Percentiles rank a stretch among this genome's conserved stretches.
Evolutionary conservation across 2,888 invertebrate species (phyloP).

Genomic region (Drosophila mayaguana): DNA sequence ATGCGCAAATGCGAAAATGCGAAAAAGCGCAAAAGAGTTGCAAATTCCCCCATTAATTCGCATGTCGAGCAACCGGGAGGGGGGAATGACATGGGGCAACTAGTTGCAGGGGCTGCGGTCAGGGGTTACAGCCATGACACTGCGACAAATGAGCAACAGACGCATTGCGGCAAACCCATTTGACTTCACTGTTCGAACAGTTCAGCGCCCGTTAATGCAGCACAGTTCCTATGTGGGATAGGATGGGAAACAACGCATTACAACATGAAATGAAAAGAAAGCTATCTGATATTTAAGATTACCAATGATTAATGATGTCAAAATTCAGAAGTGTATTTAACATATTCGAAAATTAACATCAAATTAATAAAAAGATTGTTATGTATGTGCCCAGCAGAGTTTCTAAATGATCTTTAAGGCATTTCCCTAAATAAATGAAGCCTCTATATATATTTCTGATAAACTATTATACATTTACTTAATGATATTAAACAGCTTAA

Average conservation of each 20-base stretch:
- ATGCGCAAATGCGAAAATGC: conserved; percentile 22
- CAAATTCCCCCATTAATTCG: conserved; percentile 50
- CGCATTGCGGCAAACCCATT: conserved; percentile 34
- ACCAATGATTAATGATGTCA: background rate
- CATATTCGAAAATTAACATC: background rate
- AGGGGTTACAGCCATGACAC: conserved; percentile 18
- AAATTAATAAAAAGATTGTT: background rate
- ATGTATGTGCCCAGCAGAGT: background rate
- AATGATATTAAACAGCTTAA: background rate
- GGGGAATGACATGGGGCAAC: background rate
- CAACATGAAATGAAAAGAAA: conserved; percentile 19
- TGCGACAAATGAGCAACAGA: conserved; percentile 36
- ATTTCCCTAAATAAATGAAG: background rate
- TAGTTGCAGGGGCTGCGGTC: background rate
- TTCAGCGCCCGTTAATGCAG: conserved; percentile 48
- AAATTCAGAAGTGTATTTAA: background rate
- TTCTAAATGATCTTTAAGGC: background rate
- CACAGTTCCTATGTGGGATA: background rate
- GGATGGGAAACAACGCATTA: conserved; percentile 20
- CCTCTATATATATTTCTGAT: background rate
- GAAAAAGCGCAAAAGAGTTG: conserved; percentile 33
- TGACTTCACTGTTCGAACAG: conserved; percentile 18
- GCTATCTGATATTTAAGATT: background rate
- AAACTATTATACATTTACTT: background rate
- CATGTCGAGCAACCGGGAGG: background rate